Base-by-base conservation (phyloP, 2,888 invertebrate species). In the Xestia c-nigrum region DNA sequence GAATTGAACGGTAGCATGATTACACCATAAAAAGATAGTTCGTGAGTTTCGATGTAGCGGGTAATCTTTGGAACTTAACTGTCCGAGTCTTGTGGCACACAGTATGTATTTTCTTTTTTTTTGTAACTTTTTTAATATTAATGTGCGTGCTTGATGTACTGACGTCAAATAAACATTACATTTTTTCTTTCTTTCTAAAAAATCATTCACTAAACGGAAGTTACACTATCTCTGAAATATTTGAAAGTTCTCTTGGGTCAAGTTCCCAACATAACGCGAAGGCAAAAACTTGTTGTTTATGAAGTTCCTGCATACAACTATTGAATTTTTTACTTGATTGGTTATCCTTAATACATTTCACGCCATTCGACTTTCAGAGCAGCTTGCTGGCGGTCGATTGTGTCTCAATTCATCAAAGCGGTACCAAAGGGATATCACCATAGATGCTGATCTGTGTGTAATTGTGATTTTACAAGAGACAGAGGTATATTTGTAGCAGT, bases 401-500 rank as follows among this genome's bases (percentile, higher is more conserved):
- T 7, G 24, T 16, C 31, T 59, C 59, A 59, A 59, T 57, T 57
- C 31, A 7, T 31, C 59, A 14, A 24, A 14, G 55, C 57, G 24
- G 31, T 16, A 31, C 24, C 24, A 50, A 21, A 57, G 21, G 10
- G 1, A 14, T 14, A 57, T 12, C 14, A 5, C 12, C 24, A 24
- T 52, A 10, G 52, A 57, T 24, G 14, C 5, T 14, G 6, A 24
- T 24, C 14, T 5, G n/a, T 57, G 14, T 24, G 16, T 24, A 14
- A 14, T 16, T 7, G 59, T 59, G 59, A 59, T 38, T 14, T 64
- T 64, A 14, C 38, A n/a, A 21, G n/a, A 52, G 38, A 19, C 46
- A 52, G 38, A 61, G 52, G 19, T 46, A 24, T 50, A 40, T 74
- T 74, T 87, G 84, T 85, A 70, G 85, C 85, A 78, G 77, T 78